phyloP scores from a whole-genome alignment of 2,888 invertebrate genomes.

The Mesorhabditis belari region DNA sequence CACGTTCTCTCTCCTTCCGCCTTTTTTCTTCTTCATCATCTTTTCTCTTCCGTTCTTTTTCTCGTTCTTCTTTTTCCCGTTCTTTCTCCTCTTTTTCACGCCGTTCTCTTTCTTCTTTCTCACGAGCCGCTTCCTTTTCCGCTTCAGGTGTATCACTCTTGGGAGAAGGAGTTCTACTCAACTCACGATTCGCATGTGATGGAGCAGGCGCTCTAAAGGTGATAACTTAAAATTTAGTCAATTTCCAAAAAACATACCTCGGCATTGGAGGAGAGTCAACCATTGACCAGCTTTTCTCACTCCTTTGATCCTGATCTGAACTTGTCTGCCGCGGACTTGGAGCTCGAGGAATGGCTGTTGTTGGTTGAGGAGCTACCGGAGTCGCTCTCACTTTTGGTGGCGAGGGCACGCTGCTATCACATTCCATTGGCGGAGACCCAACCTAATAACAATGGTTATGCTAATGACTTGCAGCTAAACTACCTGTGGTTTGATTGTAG shows the following conservation, averaged over 20 bases:
- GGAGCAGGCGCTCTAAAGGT: background rate
- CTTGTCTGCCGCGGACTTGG: background rate
- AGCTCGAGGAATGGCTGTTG: background rate
- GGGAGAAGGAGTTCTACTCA: background rate
- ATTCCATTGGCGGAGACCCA: slow-evolving; percentile 30
- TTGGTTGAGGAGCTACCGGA: background rate
- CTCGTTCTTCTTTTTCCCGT: background rate
- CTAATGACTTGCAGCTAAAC: background rate
- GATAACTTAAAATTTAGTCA: too few species aligned
- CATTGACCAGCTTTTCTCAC: background rate
- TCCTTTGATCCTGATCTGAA: too few species aligned
- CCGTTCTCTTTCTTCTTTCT: slow-evolving; percentile 2
- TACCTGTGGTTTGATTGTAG: background rate
- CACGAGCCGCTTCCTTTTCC: slow-evolving; percentile 2
- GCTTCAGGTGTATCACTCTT: slow-evolving; percentile 1
- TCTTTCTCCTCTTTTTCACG: slow-evolving; percentile 5
- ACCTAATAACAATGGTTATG: too few species aligned
- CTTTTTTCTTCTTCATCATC: background rate
- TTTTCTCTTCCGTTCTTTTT: background rate
- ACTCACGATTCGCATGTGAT: background rate
- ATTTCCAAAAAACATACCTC: background rate
- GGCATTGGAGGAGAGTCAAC: background rate
- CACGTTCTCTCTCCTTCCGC: background rate
- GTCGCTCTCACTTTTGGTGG: slow-evolving; percentile 25
- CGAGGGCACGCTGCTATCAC: slow-evolving; percentile 44